Conservation (phyloP, 2,888 invertebrate genomes). For the Dasypolia templi region DNA sequence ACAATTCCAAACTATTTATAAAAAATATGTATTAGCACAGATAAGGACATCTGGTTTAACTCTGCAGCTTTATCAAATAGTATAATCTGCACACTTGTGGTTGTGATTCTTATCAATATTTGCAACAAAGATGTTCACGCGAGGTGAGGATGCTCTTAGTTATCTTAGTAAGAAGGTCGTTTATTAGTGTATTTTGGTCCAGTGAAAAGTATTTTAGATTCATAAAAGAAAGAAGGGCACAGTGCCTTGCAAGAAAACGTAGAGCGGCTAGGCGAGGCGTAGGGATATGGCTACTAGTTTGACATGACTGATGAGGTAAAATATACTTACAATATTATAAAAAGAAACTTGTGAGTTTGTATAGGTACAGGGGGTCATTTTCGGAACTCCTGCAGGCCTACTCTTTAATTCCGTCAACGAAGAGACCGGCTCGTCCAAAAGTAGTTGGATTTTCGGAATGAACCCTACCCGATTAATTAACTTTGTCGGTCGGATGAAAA, state of each 20-base stretch:
- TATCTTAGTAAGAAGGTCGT: conserved; percentile 38
- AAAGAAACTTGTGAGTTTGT: too few relatives aligned
- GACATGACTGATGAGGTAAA: too few relatives aligned
- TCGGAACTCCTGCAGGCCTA: too few relatives aligned
- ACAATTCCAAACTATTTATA: neutral
- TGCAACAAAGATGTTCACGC: conserved; percentile 11
- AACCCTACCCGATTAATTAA: too few relatives aligned
- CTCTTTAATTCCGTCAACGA: too few relatives aligned
- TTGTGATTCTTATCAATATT: conserved; percentile 44
- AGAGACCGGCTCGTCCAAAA: too few relatives aligned
- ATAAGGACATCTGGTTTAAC: conserved; percentile 7
- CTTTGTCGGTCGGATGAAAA: too few relatives aligned
- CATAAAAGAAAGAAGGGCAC: neutral
- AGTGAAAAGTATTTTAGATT: neutral
- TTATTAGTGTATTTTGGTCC: neutral
- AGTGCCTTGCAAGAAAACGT: neutral
- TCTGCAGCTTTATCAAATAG: conserved; percentile 26
- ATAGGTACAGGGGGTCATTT: too few relatives aligned
- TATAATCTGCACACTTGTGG: conserved; percentile 33
- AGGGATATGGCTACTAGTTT: too few relatives aligned
- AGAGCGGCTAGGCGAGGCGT: too few relatives aligned
- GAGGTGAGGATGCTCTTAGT: conserved; percentile 23
- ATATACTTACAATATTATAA: too few relatives aligned
- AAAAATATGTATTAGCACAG: conserved; percentile 19
- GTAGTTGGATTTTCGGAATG: too few relatives aligned